Conservation (phyloP, 1,140 invertebrate species). For the Goniozus legneri region DNA sequence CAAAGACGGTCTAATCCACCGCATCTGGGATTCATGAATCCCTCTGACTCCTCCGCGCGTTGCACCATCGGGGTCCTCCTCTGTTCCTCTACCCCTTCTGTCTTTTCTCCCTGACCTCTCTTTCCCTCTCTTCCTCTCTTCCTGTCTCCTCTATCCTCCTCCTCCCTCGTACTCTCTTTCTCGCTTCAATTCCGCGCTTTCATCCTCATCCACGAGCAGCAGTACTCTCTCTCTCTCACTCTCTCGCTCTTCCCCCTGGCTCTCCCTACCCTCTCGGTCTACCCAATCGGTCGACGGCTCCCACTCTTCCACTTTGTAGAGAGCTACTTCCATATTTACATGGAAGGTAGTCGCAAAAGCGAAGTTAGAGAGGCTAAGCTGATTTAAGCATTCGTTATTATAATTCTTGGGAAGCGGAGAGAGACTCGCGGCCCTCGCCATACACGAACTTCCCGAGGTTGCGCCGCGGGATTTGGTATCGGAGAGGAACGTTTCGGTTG, state of each 20-base stretch:
- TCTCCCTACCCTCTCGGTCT: conserved; percentile 18
- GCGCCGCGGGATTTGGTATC: too few relatives aligned
- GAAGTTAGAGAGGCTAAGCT: conserved; percentile 51
- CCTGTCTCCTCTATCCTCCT: conserved; percentile 3
- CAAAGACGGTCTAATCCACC: conserved; percentile 47
- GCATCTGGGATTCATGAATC: conserved; percentile 52
- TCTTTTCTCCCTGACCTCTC: conserved; percentile 16
- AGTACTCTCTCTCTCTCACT: background rate
- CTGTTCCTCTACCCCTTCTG: conserved; percentile 20
- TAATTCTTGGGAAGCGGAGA: conserved; percentile 43
- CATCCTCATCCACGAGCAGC: too few relatives aligned
- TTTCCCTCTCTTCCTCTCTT: background rate
- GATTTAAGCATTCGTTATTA: conserved; percentile 56
- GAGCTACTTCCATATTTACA: conserved; percentile 52
- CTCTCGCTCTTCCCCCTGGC: background rate
- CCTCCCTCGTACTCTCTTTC: background rate
- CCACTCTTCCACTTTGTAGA: conserved; percentile 36
- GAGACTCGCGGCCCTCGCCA: background rate
- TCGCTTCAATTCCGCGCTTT: too few relatives aligned
- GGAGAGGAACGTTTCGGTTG: too few relatives aligned
- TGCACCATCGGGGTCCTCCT: conserved; percentile 18
- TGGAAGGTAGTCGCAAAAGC: conserved; percentile 46
- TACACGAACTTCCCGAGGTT: background rate
- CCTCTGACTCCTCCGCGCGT: conserved; percentile 29
- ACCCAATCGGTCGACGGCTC: conserved; percentile 43